Conservation (phyloP, 2,113 vertebrate species). For the Hepsetus odoe region DNA sequence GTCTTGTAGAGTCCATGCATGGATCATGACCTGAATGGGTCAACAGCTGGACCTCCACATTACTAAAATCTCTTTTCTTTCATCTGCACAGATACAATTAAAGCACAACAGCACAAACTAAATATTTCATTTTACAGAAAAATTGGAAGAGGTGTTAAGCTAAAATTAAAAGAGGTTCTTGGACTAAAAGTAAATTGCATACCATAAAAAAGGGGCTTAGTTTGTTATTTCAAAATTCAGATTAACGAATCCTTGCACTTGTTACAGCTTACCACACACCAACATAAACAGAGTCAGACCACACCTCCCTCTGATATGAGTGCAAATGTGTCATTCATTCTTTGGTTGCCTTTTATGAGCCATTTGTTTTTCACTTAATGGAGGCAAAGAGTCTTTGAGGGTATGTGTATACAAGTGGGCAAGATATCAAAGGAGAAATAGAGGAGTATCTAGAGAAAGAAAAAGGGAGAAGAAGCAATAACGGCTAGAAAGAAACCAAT, state of each 20-base stretch:
- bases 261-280: neutral
- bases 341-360: neutral
- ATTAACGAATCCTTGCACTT: neutral
- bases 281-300: neutral
- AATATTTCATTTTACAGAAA: neutral
- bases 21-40: no score
- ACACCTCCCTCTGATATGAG: neutral
- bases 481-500: neutral
- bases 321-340: neutral
- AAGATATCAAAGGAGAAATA: neutral
- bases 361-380: constrained; percentile 12
- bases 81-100: neutral
- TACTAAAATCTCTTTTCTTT: neutral
- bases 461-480: neutral
- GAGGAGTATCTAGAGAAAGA: neutral
- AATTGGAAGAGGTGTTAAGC: neutral
- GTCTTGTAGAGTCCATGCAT: no score
- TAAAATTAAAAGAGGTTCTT: no score
- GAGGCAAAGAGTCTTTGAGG: neutral
- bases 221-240: neutral
- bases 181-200: constrained; percentile 5
- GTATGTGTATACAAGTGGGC: neutral
- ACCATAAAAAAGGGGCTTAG: neutral
- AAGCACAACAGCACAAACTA: neutral
- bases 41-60: neutral